Evolutionary conservation across 2,797 vertebrate genomes (phyloP), one percentile per base, ranked within the genome.

Genomic region (Rachycentron canadum): DNA sequence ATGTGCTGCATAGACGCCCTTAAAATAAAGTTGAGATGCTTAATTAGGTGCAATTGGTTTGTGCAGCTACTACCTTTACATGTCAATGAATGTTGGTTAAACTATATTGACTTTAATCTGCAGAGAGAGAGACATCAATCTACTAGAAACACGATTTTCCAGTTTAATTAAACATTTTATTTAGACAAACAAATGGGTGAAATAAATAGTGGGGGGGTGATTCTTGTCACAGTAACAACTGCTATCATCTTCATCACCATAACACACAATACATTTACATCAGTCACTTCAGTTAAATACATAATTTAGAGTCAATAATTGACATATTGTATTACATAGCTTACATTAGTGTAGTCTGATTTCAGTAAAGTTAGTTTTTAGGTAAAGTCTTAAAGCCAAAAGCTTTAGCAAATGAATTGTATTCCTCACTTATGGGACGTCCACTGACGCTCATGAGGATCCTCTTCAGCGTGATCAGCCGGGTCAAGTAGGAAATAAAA

Each of bases 401-500:
- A 74, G 78, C 69, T 76, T 81, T 38, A 83, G 58, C 43, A 78
- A 47, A 78, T 58, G 57, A 86, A 72, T 26, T 32, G 34, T 23
- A 16, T 13, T 69, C 55, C 47, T 65, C 36, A 32, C n/a, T 40
- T 57, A 89, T 86, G 82, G 79, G 87, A 93, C 74, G 74, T 76
- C 85, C 76, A 69, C 70, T 73, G 81, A 82, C 26, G 78, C 66
- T 93, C 32, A 93, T 92, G 91, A 94, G 93, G 93, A 95, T 89
- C 86, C 83, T 72, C 82, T 69, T 45, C 0, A 67, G 66, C 34
- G 64, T 70, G 57, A 72, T 75, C 49, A 23, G 60, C 14, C 13
- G 45, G 68, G 58, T 80, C 45, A 64, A 71, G 82, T 90, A 88
- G 69, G 91, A 91, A 86, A 88, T 13, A 86, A 5, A 52, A 78